phyloP scores from a whole-genome alignment of 2,888 invertebrate genomes.

The Nephrotoma appendiculata region DNA sequence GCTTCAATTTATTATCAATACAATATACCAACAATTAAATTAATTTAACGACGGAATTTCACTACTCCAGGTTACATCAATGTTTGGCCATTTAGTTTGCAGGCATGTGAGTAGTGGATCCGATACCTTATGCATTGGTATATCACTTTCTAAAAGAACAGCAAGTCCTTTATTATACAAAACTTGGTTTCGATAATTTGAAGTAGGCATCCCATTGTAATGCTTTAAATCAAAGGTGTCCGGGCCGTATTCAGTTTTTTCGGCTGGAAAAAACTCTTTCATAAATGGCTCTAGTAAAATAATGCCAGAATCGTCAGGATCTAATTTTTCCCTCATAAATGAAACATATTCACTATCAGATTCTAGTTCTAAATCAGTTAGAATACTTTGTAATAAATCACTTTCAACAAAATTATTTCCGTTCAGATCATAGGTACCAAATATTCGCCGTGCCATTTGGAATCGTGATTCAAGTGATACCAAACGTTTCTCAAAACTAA shows the following conservation, averaged over 20 bases:
- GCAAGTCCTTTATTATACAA: constrained; percentile 67
- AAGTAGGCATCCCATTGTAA: constrained; percentile 82
- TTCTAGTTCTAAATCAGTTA: constrained; percentile 68
- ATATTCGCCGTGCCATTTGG: constrained; percentile 72
- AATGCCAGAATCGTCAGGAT: constrained; percentile 80
- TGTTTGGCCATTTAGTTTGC: constrained; percentile 93
- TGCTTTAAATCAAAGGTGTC: constrained; percentile 79
- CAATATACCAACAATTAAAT: constrained; percentile 10
- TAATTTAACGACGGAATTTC: constrained; percentile 70
- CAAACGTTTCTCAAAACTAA: constrained; percentile 66
- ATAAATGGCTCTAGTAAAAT: constrained; percentile 80
- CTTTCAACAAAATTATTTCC: constrained; percentile 82
- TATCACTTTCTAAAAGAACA: constrained; percentile 70
- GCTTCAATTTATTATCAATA: no score
- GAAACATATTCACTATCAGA: constrained; percentile 85
- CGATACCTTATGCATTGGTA: constrained; percentile 59
- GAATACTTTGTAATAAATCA: constrained; percentile 62
- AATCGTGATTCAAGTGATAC: constrained; percentile 80
- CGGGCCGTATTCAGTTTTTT: constrained; percentile 64
- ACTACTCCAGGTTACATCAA: constrained; percentile 80
- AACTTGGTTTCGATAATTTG: constrained; percentile 62
- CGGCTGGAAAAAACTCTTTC: constrained; percentile 86
- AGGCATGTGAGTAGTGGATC: constrained; percentile 84
- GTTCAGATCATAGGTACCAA: constrained; percentile 81
- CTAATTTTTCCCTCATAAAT: constrained; percentile 77